Conservation (phyloP, 2,888 invertebrate genomes). For the Lymantria dispar region DNA sequence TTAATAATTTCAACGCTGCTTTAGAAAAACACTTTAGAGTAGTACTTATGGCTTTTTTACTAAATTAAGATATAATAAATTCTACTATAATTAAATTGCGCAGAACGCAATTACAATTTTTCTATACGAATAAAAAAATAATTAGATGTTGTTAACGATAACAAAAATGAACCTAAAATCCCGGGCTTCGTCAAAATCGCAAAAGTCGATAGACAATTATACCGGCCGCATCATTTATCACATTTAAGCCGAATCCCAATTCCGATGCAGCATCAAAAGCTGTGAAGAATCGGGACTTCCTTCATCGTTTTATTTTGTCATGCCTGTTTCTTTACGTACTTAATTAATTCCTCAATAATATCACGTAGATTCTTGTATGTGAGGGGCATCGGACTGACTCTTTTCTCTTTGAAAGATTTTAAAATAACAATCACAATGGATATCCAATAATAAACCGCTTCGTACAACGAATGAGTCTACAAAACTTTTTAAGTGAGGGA, state of each 20-base stretch:
- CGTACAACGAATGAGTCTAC: not conserved
- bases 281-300: constrained; percentile 31
- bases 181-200: constrained; percentile 17
- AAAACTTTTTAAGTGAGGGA: constrained; percentile 6
- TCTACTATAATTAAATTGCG: too few species aligned
- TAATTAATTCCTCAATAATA: constrained; percentile 65
- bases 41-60: too few species aligned
- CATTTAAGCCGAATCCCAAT: constrained; percentile 30
- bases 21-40: too few species aligned
- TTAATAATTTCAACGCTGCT: too few species aligned
- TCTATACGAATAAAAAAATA: too few species aligned
- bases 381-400: constrained; percentile 45
- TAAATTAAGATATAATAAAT: too few species aligned
- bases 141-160: constrained; percentile 22
- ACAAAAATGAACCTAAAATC: constrained; percentile 22
- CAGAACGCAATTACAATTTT: too few species aligned
- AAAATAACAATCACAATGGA: constrained; percentile 4
- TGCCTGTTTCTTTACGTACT: constrained; percentile 35
- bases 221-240: constrained; percentile 33
- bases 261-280: constrained; percentile 19
- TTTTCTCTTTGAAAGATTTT: constrained; percentile 26
- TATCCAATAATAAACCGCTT: constrained; percentile 3
- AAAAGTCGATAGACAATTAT: constrained; percentile 29
- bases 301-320: constrained; percentile 1
- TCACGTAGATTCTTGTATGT: constrained; percentile 56